Conservation (phyloP, 2,797 vertebrate genomes). For the Girardinus metallicus region DNA sequence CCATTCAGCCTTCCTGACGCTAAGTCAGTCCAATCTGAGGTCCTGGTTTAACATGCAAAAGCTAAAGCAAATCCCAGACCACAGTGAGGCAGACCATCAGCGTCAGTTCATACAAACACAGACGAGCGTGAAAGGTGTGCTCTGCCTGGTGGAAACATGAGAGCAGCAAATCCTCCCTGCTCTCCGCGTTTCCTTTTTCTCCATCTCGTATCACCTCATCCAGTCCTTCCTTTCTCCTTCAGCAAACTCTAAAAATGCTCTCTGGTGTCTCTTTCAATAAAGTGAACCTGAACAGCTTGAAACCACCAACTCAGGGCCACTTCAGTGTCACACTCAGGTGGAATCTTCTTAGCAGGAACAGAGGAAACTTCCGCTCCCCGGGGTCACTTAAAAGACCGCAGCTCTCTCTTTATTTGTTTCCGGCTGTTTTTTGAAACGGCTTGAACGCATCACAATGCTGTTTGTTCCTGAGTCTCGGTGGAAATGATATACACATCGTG, state of each 20-base stretch:
- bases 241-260: slow-evolving; percentile 37
- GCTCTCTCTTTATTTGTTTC: slow-evolving; percentile 50
- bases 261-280: slow-evolving; percentile 56
- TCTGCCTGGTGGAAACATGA: slow-evolving; percentile 47
- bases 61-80: slow-evolving; percentile 46
- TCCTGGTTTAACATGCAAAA: slow-evolving; percentile 22
- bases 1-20: slow-evolving; percentile 5
- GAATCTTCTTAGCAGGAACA: slow-evolving; percentile 44
- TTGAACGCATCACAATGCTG: slow-evolving; percentile 38
- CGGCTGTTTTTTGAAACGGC: slow-evolving; percentile 32
- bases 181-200: slow-evolving; percentile 5
- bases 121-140: slow-evolving; percentile 36
- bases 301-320: slow-evolving; percentile 43
- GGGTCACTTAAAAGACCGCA: slow-evolving; percentile 38
- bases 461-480: slow-evolving; percentile 45
- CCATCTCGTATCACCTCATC: slow-evolving; percentile 49
- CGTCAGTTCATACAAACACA: slow-evolving; percentile 50
- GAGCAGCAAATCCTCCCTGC: slow-evolving; percentile 24
- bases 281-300: slow-evolving; percentile 46
- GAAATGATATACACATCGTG: slow-evolving; percentile 17
- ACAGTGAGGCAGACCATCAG: slow-evolving; percentile 46
- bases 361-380: slow-evolving; percentile 61
- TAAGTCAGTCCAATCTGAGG: slow-evolving; percentile 11
- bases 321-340: slow-evolving; percentile 61
- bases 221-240: slow-evolving; percentile 36